phyloP scores from a whole-genome alignment of 1,140 invertebrate species.

The Trachymyrmex cornetzi region DNA sequence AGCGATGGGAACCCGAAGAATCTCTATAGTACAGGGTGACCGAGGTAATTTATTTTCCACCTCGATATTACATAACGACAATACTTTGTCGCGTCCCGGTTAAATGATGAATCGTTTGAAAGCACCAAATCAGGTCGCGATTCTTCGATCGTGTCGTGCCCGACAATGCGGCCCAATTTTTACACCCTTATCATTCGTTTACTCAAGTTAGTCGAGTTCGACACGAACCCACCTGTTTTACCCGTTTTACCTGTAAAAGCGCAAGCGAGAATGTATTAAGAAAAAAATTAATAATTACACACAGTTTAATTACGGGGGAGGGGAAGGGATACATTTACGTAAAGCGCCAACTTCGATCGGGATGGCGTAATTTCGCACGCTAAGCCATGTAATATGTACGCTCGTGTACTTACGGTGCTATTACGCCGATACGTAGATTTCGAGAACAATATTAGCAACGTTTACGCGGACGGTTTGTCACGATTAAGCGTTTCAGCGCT shows the following conservation, averaged over 20 bases:
- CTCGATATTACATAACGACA: conserved; percentile 56
- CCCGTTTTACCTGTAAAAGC: background rate
- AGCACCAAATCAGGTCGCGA: background rate
- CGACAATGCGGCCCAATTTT: conserved; percentile 24
- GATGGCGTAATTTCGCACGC: conserved; percentile 19
- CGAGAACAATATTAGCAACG: conserved; percentile 49
- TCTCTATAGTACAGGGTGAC: conserved; percentile 47
- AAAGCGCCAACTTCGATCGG: conserved; percentile 8
- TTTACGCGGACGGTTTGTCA: conserved; percentile 56
- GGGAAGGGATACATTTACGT: background rate
- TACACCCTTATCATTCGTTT: background rate
- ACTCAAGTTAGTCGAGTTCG: too few species aligned
- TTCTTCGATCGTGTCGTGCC: background rate
- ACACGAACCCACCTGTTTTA: background rate
- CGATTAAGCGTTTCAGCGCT: conserved; percentile 55
- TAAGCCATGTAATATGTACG: conserved; percentile 25
- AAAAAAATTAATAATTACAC: conserved; percentile 23
- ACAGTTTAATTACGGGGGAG: conserved; percentile 18
- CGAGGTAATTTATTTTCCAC: conserved; percentile 52
- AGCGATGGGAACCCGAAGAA: conserved; percentile 44
- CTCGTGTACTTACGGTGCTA: conserved; percentile 19
- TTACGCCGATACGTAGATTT: conserved; percentile 15
- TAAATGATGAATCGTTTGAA: conserved; percentile 26
- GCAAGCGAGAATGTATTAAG: background rate
- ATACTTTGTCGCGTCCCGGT: conserved; percentile 49